phyloP scores from a whole-genome alignment of 2,797 vertebrate genomes.

The Notoglanidium macrostoma region DNA sequence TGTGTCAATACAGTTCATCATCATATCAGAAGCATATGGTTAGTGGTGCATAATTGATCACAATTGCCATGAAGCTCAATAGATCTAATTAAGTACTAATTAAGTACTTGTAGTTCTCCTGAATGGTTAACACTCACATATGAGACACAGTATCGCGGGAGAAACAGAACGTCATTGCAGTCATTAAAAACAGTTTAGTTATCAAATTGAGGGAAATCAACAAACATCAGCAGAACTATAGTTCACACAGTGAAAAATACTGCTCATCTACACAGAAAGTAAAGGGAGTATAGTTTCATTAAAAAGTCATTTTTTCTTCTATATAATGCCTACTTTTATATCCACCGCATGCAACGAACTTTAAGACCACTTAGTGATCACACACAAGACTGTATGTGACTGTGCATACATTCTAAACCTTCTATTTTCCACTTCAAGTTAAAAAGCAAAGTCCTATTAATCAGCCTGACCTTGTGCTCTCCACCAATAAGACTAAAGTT shows the following conservation, averaged over 20 bases:
- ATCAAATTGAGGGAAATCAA: not conserved
- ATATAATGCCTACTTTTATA: not conserved
- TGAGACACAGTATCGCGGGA: not conserved
- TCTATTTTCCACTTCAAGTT: not conserved
- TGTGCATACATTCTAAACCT: not conserved
- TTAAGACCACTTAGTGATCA: not conserved
- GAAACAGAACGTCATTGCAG: not conserved
- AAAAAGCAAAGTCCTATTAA: not conserved
- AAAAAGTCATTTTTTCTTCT: not conserved
- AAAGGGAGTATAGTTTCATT: not conserved
- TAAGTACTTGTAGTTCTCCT: not conserved
- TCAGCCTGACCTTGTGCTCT: not conserved
- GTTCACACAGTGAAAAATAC: not conserved
- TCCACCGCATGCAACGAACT: not conserved
- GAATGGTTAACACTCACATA: not conserved
- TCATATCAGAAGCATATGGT: not conserved
- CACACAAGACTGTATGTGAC: not conserved
- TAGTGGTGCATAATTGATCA: not conserved
- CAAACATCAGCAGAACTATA: not conserved
- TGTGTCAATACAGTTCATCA: not conserved
- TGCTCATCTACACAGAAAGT: not conserved
- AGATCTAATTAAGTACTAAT: not conserved
- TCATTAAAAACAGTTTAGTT: not conserved
- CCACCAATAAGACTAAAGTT: not conserved
- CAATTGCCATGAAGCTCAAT: not conserved